Conservation (phyloP, 2,113 vertebrate species). For the Fregata magnificens region DNA sequence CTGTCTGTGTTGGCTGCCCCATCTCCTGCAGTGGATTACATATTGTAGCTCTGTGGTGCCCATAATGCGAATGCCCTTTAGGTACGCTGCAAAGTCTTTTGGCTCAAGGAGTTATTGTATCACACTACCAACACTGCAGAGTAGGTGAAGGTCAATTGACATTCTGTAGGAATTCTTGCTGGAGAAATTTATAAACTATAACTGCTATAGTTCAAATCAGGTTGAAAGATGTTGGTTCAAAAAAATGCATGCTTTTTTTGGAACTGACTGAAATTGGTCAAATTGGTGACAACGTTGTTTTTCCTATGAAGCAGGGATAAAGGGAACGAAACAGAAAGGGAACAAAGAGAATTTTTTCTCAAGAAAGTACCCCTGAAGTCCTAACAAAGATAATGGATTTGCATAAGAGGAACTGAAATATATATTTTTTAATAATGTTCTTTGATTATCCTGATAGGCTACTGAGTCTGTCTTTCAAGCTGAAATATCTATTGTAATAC, state of each 20-base stretch:
- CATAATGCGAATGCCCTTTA: not conserved
- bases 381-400: not conserved
- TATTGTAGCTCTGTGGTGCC: not conserved
- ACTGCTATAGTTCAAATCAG: not conserved
- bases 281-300: not conserved
- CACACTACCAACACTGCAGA: not conserved
- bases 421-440: not conserved
- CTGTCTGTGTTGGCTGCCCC: not conserved
- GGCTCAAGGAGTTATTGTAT: not conserved
- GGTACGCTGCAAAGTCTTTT: not conserved
- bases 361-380: not conserved
- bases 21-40: not conserved
- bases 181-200: not conserved
- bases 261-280: not conserved
- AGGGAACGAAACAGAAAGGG: not conserved
- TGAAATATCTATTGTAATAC: not conserved
- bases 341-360: not conserved
- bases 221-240: not conserved
- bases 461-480: not conserved
- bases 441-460: not conserved
- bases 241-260: not conserved
- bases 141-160: not conserved
- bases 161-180: not conserved
- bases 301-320: fast-evolving
- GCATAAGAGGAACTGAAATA: not conserved